phyloP scores from a whole-genome alignment of 2,888 invertebrate species.

The Hirtodrosophila confusa region DNA sequence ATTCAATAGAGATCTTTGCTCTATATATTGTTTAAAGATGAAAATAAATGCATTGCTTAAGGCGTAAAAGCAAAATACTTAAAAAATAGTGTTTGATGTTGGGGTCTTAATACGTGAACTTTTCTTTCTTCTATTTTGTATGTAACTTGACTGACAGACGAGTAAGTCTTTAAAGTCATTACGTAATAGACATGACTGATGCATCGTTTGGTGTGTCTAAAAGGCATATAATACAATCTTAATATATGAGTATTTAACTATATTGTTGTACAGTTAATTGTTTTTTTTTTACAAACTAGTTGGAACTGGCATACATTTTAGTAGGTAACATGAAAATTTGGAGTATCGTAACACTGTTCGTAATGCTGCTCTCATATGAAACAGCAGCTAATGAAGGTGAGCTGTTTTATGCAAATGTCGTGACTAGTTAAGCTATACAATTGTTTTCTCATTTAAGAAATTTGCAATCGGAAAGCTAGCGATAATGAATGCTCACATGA shows the following conservation, averaged over 20 bases:
- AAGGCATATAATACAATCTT: not conserved
- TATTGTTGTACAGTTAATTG: no score
- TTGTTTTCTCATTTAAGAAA: slow-evolving; percentile 1
- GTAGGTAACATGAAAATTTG: not conserved
- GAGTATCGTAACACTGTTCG: no score
- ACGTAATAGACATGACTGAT: not conserved
- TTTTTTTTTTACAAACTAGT: not conserved
- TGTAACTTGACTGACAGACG: no score
- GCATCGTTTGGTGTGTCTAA: slow-evolving; percentile 1
- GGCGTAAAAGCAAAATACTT: no score
- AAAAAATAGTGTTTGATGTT: no score
- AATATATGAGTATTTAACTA: not conserved
- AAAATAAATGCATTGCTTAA: no score
- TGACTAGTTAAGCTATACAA: not conserved
- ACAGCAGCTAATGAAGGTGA: no score
- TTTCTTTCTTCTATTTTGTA: no score
- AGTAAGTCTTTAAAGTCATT: not conserved
- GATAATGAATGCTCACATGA: slow-evolving; percentile 8
- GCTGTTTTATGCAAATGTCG: not conserved
- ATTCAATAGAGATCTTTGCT: no score
- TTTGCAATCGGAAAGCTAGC: slow-evolving; percentile 17
- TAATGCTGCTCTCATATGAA: no score
- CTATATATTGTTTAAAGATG: no score
- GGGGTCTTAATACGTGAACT: no score
- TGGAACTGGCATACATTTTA: not conserved